A percentile compares a stretch with the other conserved stretches of the same genome.
These are phyloP conservation scores for Ganaspis brasiliensis DNA, from an alignment of 2,888 invertebrate species.

Conservation along the genomic window DNA sequence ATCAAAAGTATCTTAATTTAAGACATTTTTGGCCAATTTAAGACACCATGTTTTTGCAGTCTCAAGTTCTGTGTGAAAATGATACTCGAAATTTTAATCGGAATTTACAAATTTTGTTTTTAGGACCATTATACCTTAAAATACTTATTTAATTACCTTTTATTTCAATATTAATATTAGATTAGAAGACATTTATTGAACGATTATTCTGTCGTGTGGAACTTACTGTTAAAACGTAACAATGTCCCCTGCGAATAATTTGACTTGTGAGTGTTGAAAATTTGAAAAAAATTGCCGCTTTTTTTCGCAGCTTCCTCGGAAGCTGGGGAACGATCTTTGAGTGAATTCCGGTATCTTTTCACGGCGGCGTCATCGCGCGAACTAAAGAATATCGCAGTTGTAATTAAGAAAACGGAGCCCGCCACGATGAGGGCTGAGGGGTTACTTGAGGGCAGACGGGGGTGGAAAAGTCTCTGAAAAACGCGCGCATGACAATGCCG, in stretches of 20 bases:
- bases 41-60: too few relatives aligned
- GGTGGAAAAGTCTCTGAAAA: conserved; percentile 79
- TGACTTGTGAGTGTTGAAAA: background rate
- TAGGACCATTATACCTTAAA: too few relatives aligned
- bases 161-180: too few relatives aligned
- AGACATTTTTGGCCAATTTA: too few relatives aligned
- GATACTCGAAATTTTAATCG: too few relatives aligned
- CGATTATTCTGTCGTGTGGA: too few relatives aligned
- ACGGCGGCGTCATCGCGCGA: conserved; percentile 79
- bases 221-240: too few relatives aligned
- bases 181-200: too few relatives aligned
- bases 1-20: too few relatives aligned
- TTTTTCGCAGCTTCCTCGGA: background rate
- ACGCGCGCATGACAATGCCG: conserved; percentile 81
- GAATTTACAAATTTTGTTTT: too few relatives aligned
- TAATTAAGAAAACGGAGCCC: conserved; percentile 80
- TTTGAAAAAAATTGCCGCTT: background rate
- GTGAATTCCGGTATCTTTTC: conserved; percentile 75
- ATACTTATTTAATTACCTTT: too few relatives aligned
- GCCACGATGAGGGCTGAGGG: conserved; percentile 63
- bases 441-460: conserved; percentile 76
- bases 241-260: background rate
- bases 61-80: too few relatives aligned
- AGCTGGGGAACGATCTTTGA: conserved; percentile 4
- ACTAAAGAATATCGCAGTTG: conserved; percentile 80